phyloP scores from a whole-genome alignment of 2,113 vertebrate species.

The Epinephelus moara region DNA sequence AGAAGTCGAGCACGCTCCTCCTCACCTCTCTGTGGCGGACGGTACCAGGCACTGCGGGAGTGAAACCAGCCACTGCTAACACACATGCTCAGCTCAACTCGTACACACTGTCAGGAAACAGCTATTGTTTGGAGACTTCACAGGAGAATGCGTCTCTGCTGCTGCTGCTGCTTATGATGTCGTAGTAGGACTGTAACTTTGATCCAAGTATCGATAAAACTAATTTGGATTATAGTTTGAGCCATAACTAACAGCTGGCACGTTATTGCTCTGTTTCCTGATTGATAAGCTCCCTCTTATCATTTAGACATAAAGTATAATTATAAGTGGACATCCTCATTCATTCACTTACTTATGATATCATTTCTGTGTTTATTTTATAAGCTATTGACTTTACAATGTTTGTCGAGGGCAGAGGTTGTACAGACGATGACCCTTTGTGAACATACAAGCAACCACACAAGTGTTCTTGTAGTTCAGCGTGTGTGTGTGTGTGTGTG shows the following conservation, averaged over 20 bases:
- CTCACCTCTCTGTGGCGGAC: background rate
- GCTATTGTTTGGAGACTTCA: conserved; percentile 11
- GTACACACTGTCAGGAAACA: conserved; percentile 18
- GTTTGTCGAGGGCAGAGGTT: background rate
- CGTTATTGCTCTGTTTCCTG: too few relatives aligned
- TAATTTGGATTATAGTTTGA: background rate
- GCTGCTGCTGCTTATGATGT: too few relatives aligned
- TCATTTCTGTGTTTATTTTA: background rate
- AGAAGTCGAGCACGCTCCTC: background rate
- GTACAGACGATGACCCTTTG: background rate
- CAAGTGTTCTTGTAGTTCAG: background rate
- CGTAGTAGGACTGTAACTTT: too few relatives aligned
- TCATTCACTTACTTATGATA: background rate
- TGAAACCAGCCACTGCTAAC: background rate
- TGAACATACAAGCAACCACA: background rate
- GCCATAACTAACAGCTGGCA: background rate
- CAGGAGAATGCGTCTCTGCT: background rate
- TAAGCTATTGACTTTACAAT: background rate
- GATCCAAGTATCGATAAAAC: too few relatives aligned
- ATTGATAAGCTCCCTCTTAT: too few relatives aligned
- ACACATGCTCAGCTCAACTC: background rate
- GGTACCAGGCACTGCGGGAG: conserved; percentile 4
- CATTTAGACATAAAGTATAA: too few relatives aligned
- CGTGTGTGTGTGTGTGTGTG: conserved; percentile 15
- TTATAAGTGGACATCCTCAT: too few relatives aligned